Evolutionary conservation across 2,797 vertebrate species (phyloP).

Genomic region (Halcyon smyrnensis): DNA sequence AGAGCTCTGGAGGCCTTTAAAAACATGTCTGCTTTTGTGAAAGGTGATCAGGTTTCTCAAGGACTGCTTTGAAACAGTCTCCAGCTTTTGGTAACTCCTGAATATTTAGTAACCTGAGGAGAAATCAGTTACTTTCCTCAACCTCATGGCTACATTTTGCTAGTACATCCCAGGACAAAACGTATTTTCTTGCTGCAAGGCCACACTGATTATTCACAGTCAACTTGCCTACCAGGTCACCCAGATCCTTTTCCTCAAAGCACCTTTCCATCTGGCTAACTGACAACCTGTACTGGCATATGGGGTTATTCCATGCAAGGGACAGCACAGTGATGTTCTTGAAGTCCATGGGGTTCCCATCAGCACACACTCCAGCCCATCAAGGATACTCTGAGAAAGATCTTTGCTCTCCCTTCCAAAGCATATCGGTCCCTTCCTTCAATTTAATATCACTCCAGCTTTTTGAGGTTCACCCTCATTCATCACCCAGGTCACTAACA

Average conservation of each 20-base stretch:
- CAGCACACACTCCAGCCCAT: neutral
- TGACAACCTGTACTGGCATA: neutral
- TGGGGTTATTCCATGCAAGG: neutral
- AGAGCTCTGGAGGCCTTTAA: neutral
- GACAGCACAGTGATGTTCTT: neutral
- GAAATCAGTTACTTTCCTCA: neutral
- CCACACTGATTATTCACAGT: too few relatives aligned
- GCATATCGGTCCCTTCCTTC: neutral
- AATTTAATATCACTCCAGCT: neutral
- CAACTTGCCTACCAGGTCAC: neutral
- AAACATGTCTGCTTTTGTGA: neutral
- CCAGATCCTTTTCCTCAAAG: neutral
- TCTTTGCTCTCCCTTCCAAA: neutral
- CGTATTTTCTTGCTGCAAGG: neutral
- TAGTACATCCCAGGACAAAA: neutral
- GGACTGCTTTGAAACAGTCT: neutral
- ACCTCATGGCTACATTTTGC: neutral
- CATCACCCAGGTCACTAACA: neutral
- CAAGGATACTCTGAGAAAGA: neutral
- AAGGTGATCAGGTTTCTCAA: neutral
- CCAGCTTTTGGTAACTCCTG: neutral
- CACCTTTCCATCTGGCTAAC: neutral
- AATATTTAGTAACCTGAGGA: neutral
- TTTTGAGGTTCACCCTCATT: neutral
- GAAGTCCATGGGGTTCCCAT: neutral